These are phyloP conservation scores for Atherinosoma microstoma DNA, from an alignment of 2,797 vertebrate genomes.

Conservation along the genomic window DNA sequence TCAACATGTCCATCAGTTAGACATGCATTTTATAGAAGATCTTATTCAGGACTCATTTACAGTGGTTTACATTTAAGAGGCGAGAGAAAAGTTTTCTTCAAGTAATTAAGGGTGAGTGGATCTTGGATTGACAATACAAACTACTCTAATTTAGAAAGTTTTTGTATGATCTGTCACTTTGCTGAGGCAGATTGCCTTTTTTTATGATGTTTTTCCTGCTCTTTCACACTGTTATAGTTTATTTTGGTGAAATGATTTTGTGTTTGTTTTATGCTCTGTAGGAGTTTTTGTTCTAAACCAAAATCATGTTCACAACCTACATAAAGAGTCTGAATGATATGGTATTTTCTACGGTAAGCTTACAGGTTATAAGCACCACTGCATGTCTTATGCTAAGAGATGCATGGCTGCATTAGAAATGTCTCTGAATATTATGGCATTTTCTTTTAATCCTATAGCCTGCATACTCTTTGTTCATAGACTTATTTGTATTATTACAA, in stretches of 20 bases:
- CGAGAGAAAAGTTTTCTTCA: conserved; percentile 54
- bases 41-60: background rate
- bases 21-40: conserved; percentile 17
- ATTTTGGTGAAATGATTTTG: conserved; percentile 68
- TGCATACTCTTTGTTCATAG: conserved; percentile 52
- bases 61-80: conserved; percentile 8
- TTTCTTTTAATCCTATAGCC: conserved; percentile 38
- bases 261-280: conserved; percentile 80
- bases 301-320: conserved; percentile 84
- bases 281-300: conserved; percentile 80
- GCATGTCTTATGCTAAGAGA: conserved; percentile 76
- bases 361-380: conserved; percentile 67
- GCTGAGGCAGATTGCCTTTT: conserved; percentile 29
- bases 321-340: conserved; percentile 86
- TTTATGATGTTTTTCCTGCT: conserved; percentile 29
- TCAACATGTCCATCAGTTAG: conserved; percentile 16
- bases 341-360: conserved; percentile 84
- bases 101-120: conserved; percentile 73
- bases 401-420: conserved; percentile 73
- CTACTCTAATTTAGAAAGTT: conserved; percentile 26
- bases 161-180: conserved; percentile 43
- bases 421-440: conserved; percentile 39
- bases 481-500: conserved; percentile 37
- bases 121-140: conserved; percentile 14
- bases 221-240: conserved; percentile 49